These are phyloP conservation scores for Dermatemys mawii DNA, from an alignment of 2,113 vertebrate species.

Conservation along the genomic window DNA sequence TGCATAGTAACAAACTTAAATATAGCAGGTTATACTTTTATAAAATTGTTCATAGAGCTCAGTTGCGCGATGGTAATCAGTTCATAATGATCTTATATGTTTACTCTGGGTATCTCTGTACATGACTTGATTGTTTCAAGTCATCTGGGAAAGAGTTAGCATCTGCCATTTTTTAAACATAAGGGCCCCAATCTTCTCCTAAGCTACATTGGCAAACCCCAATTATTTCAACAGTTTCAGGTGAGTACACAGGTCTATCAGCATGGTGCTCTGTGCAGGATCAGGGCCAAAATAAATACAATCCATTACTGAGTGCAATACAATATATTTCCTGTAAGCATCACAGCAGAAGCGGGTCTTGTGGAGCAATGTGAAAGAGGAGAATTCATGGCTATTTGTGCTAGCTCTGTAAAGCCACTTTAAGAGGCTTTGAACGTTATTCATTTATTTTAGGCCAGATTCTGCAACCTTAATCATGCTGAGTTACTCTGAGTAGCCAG, in stretches of 20 bases:
- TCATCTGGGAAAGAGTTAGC: not conserved
- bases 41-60: not conserved
- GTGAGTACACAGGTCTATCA: not conserved
- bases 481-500: not conserved
- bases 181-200: not conserved
- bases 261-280: not conserved
- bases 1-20: not conserved
- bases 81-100: not conserved
- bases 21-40: not conserved
- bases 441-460: not conserved
- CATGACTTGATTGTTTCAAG: not conserved
- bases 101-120: not conserved
- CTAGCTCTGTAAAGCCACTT: not conserved
- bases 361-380: not conserved
- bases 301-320: not conserved
- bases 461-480: not conserved
- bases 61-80: not conserved
- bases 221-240: not conserved
- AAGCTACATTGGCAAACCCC: not conserved
- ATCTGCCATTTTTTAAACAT: not conserved
- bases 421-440: not conserved
- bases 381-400: not conserved
- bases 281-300: too few relatives aligned
- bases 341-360: not conserved
- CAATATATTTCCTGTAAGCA: not conserved